Evolutionary conservation across 2,888 invertebrate species (phyloP).

Genomic region (Monopis laevigella): DNA sequence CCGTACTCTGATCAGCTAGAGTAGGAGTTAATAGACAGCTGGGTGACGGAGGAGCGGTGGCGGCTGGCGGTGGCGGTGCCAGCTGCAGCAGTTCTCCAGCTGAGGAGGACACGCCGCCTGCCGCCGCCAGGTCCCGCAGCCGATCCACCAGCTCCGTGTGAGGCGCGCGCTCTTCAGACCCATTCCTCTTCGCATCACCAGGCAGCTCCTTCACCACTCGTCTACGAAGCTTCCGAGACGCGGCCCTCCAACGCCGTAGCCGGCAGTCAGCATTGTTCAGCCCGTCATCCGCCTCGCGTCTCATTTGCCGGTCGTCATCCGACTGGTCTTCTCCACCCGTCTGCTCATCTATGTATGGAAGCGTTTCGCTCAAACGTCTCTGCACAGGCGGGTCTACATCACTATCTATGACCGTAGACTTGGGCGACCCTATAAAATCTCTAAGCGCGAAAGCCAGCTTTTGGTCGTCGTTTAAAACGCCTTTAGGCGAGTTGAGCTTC

Average conservation of each 20-base stretch:
- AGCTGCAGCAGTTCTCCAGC: conserved; percentile 52
- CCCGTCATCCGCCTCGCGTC: conserved; percentile 44
- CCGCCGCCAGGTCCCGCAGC: conserved; percentile 52
- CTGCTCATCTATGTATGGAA: conserved; percentile 52
- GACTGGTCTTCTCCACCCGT: conserved; percentile 37
- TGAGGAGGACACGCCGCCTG: conserved; percentile 53
- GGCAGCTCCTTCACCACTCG: conserved; percentile 57
- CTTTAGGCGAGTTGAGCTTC: conserved; percentile 22
- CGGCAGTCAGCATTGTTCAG: conserved; percentile 56
- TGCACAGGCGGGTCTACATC: conserved; percentile 33
- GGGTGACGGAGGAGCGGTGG: conserved; percentile 58
- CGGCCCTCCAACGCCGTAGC: conserved; percentile 58
- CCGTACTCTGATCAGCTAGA: conserved; percentile 51
- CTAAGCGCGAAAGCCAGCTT: conserved; percentile 44
- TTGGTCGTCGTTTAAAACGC: conserved; percentile 40
- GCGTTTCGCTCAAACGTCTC: conserved; percentile 27
- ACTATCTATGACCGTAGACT: conserved; percentile 25
- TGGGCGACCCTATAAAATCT: conserved; percentile 42
- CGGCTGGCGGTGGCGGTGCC: conserved; percentile 55
- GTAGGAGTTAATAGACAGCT: conserved; percentile 52
- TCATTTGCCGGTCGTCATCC: conserved; percentile 38
- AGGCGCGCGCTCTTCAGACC: conserved; percentile 26
- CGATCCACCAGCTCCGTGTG: conserved; percentile 57
- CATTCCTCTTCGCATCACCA: conserved; percentile 32
- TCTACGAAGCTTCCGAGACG: conserved; percentile 56